Conservation (phyloP, 2,113 vertebrate species). For the Mustelus asterias region DNA sequence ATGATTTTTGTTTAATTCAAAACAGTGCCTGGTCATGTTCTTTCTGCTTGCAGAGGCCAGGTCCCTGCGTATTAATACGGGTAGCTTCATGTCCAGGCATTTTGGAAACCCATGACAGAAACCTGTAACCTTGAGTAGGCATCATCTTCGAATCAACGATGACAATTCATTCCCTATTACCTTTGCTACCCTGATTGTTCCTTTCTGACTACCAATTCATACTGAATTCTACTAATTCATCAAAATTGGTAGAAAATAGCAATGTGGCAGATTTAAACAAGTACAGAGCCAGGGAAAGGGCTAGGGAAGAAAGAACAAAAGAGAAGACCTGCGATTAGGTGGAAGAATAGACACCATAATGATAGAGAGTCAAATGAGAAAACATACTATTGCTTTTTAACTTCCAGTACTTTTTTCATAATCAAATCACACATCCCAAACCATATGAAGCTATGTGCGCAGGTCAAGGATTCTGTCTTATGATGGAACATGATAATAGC, state of each 20-base stretch:
- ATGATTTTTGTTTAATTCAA: no score
- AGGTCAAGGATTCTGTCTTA: neutral
- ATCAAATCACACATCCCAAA: neutral
- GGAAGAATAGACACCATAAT: neutral
- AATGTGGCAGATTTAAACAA: neutral
- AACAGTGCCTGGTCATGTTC: no score
- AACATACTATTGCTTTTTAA: neutral
- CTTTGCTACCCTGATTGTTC: neutral
- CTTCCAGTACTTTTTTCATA: neutral
- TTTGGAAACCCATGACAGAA: no score
- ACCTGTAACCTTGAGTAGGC: no score
- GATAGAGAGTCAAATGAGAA: neutral
- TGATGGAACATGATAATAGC: neutral
- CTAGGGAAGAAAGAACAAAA: neutral
- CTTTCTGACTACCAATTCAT: no score
- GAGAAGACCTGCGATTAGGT: neutral
- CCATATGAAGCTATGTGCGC: neutral
- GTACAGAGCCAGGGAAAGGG: neutral
- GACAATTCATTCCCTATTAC: neutral
- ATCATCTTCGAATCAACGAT: no score
- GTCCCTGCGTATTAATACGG: no score
- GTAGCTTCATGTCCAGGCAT: no score
- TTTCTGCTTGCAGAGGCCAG: no score
- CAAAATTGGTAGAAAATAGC: neutral
- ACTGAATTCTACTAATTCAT: no score